Percentiles rank a stretch among this genome's conserved stretches.
Conservation (phyloP, 2,888 invertebrate genomes). For the Andrena bucephala region DNA sequence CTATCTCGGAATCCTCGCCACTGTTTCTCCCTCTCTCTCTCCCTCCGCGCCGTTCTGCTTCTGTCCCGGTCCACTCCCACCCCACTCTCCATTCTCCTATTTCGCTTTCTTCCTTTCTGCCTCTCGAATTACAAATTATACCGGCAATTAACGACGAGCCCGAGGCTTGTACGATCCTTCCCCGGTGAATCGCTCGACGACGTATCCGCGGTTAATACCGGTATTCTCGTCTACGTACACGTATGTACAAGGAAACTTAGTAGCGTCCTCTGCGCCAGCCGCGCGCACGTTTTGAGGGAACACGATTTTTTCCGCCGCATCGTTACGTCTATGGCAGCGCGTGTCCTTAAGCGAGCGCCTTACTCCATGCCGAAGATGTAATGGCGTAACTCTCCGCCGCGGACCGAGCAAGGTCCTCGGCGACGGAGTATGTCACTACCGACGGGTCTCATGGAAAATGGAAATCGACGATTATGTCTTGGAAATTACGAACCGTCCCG, state of each 20-base stretch:
- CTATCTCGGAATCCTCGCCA: constrained; percentile 18
- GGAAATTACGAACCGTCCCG: constrained; percentile 63
- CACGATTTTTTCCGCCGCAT: constrained; percentile 69
- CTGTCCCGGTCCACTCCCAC: constrained; percentile 23
- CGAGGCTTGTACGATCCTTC: constrained; percentile 72
- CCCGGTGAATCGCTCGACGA: constrained; percentile 63
- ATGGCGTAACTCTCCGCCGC: constrained; percentile 61
- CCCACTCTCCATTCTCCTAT: constrained; percentile 28
- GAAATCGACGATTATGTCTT: constrained; percentile 71
- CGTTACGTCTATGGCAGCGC: constrained; percentile 65
- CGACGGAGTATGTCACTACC: constrained; percentile 40
- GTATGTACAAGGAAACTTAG: constrained; percentile 67
- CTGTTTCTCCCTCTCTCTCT: constrained; percentile 15
- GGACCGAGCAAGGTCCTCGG: constrained; percentile 38
- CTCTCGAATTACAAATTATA: constrained; percentile 79
- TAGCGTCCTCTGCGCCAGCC: constrained; percentile 25
- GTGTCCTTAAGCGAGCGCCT: constrained; percentile 68
- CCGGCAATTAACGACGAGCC: constrained; percentile 76
- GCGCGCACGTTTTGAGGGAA: constrained; percentile 65
- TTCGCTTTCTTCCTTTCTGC: constrained; percentile 52
- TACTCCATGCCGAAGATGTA: constrained; percentile 57
- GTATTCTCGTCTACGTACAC: constrained; percentile 57
- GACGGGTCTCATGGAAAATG: constrained; percentile 70
- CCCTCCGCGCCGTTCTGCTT: neutral
- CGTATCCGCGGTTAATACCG: constrained; percentile 65